These are phyloP conservation scores for Eustalomyia histrio DNA, from an alignment of 2,888 invertebrate species.

Conservation along the genomic window DNA sequence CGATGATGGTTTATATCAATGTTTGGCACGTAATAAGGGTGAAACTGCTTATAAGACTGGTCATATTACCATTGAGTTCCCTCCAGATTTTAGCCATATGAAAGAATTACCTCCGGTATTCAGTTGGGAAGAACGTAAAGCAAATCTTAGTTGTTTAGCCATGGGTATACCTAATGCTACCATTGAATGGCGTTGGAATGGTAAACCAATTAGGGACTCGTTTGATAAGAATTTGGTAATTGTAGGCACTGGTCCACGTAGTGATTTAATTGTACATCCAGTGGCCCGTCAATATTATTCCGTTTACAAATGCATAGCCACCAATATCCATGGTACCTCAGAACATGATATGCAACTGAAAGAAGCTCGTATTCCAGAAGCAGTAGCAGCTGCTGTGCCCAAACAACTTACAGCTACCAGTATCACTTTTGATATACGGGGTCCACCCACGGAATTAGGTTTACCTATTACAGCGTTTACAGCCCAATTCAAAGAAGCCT, in stretches of 20 bases:
- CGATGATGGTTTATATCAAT: constrained; percentile 94
- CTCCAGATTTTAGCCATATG: constrained; percentile 88
- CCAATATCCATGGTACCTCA: constrained; percentile 86
- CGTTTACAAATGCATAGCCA: constrained; percentile 89
- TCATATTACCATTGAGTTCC: constrained; percentile 90
- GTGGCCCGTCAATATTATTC: constrained; percentile 85
- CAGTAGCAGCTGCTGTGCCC: constrained; percentile 84
- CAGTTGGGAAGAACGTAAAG: constrained; percentile 90
- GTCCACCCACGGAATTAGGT: constrained; percentile 87
- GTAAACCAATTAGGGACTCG: constrained; percentile 81
- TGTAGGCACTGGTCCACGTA: constrained; percentile 85
- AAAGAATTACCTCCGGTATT: constrained; percentile 87
- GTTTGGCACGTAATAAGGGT: constrained; percentile 90
- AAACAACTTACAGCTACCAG: constrained; percentile 90
- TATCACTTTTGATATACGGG: constrained; percentile 88
- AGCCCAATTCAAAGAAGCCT: constrained; percentile 87
- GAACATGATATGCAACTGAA: constrained; percentile 86
- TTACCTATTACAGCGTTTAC: constrained; percentile 87
- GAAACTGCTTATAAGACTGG: constrained; percentile 88
- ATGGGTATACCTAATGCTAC: constrained; percentile 95
- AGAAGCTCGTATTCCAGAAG: constrained; percentile 86
- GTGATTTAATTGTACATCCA: constrained; percentile 86
- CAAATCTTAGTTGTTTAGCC: constrained; percentile 93
- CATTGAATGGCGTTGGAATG: constrained; percentile 88
- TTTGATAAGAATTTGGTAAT: constrained; percentile 82